Percentiles rank a stretch among this genome's conserved stretches.
Evolutionary conservation across 1,140 invertebrate species (phyloP).

Genomic region (Papilio glaucus): DNA sequence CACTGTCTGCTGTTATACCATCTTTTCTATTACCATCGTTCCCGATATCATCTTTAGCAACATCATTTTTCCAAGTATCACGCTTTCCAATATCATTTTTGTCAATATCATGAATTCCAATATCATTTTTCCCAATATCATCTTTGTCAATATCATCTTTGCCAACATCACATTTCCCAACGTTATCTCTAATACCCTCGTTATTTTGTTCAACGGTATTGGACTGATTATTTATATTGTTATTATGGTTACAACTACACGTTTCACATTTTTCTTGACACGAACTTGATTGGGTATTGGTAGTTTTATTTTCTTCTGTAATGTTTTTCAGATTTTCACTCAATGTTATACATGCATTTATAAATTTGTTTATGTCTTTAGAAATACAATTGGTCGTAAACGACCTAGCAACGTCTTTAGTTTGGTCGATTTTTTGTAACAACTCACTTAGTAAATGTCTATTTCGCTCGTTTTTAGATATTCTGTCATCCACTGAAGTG

Average conservation of each 20-base stretch:
- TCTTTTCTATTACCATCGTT: background rate
- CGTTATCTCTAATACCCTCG: constrained; percentile 33
- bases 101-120: background rate
- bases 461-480: constrained; percentile 36
- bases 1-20: constrained; percentile 33
- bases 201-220: constrained; percentile 23
- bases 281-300: background rate
- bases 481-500: constrained; percentile 18
- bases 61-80: background rate
- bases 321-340: constrained; percentile 33
- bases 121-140: background rate
- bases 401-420: constrained; percentile 44
- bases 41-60: constrained; percentile 16
- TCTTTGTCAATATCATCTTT: background rate
- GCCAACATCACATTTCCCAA: constrained; percentile 2
- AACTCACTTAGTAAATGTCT: constrained; percentile 42
- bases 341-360: constrained; percentile 47
- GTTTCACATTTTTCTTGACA: constrained; percentile 28
- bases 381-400: constrained; percentile 45
- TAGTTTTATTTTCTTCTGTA: background rate
- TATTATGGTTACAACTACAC: constrained; percentile 18
- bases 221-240: background rate
- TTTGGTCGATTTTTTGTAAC: constrained; percentile 48
- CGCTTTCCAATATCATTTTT: background rate
- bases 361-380: constrained; percentile 48